These are phyloP conservation scores for Drosophila helvetica DNA, from an alignment of 2,888 invertebrate genomes.

Conservation along the genomic window DNA sequence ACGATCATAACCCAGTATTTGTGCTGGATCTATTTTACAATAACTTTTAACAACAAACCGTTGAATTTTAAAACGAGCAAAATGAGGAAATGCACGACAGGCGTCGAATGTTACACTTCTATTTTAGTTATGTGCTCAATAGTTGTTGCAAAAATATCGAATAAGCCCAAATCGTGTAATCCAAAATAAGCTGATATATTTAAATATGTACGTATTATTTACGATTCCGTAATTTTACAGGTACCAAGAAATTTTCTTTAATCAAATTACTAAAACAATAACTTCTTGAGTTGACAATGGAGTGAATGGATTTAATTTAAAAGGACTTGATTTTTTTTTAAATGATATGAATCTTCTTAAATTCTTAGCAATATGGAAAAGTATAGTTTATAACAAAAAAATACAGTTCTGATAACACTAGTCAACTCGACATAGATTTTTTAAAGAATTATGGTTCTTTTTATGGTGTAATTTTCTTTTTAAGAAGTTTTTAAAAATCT, in stretches of 20 bases:
- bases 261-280: slow-evolving; percentile 86
- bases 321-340: slow-evolving; percentile 89
- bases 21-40: too few species aligned
- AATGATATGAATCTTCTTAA: slow-evolving; percentile 84
- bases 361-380: slow-evolving; percentile 88
- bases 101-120: too few species aligned
- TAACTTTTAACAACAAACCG: too few species aligned
- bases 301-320: slow-evolving; percentile 95
- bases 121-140: slow-evolving; percentile 89
- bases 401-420: slow-evolving; percentile 88
- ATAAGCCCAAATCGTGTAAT: slow-evolving; percentile 89
- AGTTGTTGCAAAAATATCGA: slow-evolving; percentile 89
- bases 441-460: too few species aligned
- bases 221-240: slow-evolving; percentile 69
- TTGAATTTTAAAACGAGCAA: too few species aligned
- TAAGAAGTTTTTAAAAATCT: too few species aligned
- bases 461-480: too few species aligned
- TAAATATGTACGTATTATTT: neutral
- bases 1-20: too few species aligned
- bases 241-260: slow-evolving; percentile 51
- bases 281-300: slow-evolving; percentile 89
- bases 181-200: slow-evolving; percentile 83
- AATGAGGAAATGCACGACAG: too few species aligned
- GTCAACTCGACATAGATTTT: too few species aligned
- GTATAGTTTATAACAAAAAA: slow-evolving; percentile 86